Conservation (phyloP, 2,797 vertebrate species). For the Mus spretus region DNA sequence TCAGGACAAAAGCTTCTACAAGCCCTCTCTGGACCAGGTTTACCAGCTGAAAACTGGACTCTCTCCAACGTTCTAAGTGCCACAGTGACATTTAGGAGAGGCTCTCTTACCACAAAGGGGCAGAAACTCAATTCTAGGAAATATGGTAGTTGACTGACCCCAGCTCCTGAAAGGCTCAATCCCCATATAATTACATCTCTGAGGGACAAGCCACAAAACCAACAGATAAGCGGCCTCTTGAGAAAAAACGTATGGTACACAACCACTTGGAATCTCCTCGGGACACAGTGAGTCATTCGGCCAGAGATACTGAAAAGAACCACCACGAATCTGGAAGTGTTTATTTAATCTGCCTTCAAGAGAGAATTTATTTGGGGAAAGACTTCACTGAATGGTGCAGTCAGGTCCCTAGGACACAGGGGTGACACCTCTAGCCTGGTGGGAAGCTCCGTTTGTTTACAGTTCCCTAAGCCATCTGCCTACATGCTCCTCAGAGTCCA, state of each 20-base stretch:
- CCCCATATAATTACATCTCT: constrained; percentile 76
- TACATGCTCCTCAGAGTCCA: not conserved
- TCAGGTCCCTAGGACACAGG: not conserved
- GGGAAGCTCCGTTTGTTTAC: not conserved
- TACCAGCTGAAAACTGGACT: constrained; percentile 51
- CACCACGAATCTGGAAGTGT: constrained; percentile 66
- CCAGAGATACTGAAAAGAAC: constrained; percentile 67
- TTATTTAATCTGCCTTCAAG: constrained; percentile 73
- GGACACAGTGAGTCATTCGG: constrained; percentile 80
- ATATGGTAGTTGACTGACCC: constrained; percentile 75
- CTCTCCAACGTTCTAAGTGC: constrained; percentile 20
- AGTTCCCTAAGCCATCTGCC: not conserved
- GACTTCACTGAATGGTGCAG: constrained; percentile 27
- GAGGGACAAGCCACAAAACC: constrained; percentile 84
- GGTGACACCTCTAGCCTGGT: not conserved
- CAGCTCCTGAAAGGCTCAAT: constrained; percentile 70
- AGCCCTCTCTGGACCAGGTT: constrained; percentile 59
- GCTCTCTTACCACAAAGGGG: constrained; percentile 65
- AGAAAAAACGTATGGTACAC: constrained; percentile 67
- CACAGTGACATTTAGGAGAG: constrained; percentile 69
- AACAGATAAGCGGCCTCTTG: constrained; percentile 78
- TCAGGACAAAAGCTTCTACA: constrained; percentile 43
- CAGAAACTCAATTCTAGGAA: constrained; percentile 73
- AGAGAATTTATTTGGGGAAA: constrained; percentile 64
- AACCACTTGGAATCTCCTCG: constrained; percentile 74